Evolutionary conservation across 1,140 invertebrate genomes (phyloP).

Genomic region (Carposina sasakii): DNA sequence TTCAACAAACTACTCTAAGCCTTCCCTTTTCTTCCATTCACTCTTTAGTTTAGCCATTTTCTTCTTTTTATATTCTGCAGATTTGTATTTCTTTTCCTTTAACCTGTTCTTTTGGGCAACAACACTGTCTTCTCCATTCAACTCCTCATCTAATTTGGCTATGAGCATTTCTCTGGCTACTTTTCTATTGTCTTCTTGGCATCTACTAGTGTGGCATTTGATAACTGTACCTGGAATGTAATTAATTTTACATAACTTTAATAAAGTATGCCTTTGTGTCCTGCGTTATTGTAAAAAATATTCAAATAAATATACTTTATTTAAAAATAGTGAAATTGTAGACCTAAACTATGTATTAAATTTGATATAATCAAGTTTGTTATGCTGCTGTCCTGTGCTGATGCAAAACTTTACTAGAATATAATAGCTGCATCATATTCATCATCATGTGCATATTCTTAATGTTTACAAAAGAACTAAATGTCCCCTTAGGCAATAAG

Average conservation of each 20-base stretch:
- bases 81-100: slow-evolving; percentile 62
- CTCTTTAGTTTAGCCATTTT: slow-evolving; percentile 73
- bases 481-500: no score
- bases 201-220: slow-evolving; percentile 87
- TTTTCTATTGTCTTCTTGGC: slow-evolving; percentile 82
- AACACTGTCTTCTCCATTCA: slow-evolving; percentile 56
- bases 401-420: no score
- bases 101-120: slow-evolving; percentile 75
- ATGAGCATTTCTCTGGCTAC: slow-evolving; percentile 79
- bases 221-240: slow-evolving; percentile 76
- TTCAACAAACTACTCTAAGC: slow-evolving; percentile 34
- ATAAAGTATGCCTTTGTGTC: no score
- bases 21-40: slow-evolving; percentile 73
- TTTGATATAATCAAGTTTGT: no score
- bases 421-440: no score
- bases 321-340: no score
- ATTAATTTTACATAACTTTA: slow-evolving; percentile 5
- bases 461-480: no score
- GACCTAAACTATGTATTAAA: no score
- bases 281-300: no score
- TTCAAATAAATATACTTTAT: no score
- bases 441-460: no score
- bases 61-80: slow-evolving; percentile 68
- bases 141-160: slow-evolving; percentile 79
- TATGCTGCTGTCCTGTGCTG: no score